A percentile compares a stretch with the other conserved stretches of the same genome.
phyloP scores from a whole-genome alignment of 2,888 invertebrate species.

The Ctenicera cuprea region DNA sequence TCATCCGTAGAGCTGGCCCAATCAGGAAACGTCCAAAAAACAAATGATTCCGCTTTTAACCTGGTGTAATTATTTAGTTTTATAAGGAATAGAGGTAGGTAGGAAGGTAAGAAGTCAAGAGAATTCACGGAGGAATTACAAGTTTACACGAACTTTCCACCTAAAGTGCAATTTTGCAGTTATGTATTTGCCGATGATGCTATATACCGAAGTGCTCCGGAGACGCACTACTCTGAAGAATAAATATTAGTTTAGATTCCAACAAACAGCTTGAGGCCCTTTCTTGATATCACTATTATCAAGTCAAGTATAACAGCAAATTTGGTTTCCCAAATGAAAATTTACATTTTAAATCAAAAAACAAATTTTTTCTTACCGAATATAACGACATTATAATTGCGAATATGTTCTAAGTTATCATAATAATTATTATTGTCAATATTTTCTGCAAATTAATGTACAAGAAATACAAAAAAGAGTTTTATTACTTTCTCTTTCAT shows the following conservation, averaged over 20 bases:
- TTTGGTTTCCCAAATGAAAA: background rate
- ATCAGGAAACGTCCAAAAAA: slow-evolving; percentile 59
- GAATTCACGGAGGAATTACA: slow-evolving; percentile 23
- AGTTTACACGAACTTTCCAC: background rate
- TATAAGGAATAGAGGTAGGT: slow-evolving; percentile 40
- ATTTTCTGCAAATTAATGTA: too few species aligned
- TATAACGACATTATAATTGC: too few species aligned
- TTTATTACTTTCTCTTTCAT: background rate
- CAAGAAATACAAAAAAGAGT: background rate
- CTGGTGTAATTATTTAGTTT: slow-evolving; percentile 51
- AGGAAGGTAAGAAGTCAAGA: slow-evolving; percentile 34
- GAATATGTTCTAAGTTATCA: too few species aligned
- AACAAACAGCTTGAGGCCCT: background rate
- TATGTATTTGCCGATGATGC: background rate
- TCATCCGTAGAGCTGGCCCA: slow-evolving; percentile 56
- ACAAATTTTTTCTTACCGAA: too few species aligned
- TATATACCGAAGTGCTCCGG: background rate
- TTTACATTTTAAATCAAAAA: background rate
- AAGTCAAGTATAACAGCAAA: slow-evolving; percentile 1
- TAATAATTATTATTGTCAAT: too few species aligned
- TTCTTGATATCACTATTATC: background rate
- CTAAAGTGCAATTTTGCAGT: background rate
- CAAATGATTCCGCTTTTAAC: slow-evolving; percentile 57
- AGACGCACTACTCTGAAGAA: background rate
- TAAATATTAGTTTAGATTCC: slow-evolving; percentile 13